Base-by-base conservation (phyloP, 2,888 invertebrate species). In the Cephus rjabovi region DNA sequence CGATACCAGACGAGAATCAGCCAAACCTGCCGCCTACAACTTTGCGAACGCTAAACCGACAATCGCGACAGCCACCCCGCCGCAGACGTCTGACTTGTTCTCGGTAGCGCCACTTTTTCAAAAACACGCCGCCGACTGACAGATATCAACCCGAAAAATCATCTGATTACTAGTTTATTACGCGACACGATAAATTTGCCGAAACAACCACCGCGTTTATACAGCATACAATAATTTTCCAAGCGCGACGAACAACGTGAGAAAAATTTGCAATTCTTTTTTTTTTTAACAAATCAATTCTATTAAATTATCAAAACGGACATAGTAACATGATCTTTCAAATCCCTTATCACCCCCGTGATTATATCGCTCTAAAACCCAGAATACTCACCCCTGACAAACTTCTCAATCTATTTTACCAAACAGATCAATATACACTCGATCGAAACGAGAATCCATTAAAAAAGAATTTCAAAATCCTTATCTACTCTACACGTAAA, bases 1-100 rank as follows among this genome's bases (percentile, higher is more conserved):
- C 87, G 86, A 87, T 88, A 88, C 83, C 81, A 80, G 84, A 80
- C 80, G 83, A 80, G 85, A 86, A 86, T 79, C 81, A 82, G 83
- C 78, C 83, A 80, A 79, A 82, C 81, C 86, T 89, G 87, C 88
- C 23, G 40, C 23, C 40, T 56, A 56, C 40, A 56, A 56, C 23
- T 56, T 23, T 15, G 23, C 23, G 9, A 56, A 56, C 23, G 23
- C 40, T 56, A 56, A 56, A 23, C 40, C 40, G 40, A 56, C 40
- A 23, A 56, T 56, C 15, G 40, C 40, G 23, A 56, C 40, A 56
- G 2, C 40, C 40, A 56, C 23, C 40, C 4, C 40, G 23, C 40
- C 9, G 40, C 40, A 56, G 23, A 6, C 40, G 40, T 56, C 40
- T 56, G 23, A 56, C 15, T 56, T 56, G 23, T 56, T 56, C 23